Evolutionary conservation across 2,888 invertebrate genomes (phyloP).

Genomic region (Drosophila parthenogenetica): DNA sequence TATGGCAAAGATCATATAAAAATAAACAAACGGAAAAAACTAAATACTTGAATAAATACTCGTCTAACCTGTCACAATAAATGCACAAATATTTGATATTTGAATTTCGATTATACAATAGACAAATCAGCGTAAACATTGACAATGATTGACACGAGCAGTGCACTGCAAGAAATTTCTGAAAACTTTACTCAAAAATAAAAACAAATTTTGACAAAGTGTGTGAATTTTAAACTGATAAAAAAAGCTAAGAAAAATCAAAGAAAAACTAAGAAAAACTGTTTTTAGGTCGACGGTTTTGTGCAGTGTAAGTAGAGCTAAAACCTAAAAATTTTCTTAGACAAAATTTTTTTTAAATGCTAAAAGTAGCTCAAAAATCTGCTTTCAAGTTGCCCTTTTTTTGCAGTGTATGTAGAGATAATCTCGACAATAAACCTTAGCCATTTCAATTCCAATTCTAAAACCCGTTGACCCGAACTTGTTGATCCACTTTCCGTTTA

Average conservation of each 20-base stretch:
- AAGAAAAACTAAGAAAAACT: too few species aligned
- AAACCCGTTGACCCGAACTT: conserved; percentile 63
- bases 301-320: too few species aligned
- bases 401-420: conserved; percentile 29
- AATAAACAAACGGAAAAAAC: conserved; percentile 6
- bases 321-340: too few species aligned
- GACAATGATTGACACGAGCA: conserved; percentile 18
- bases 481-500: conserved; percentile 51
- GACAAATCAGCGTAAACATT: conserved; percentile 44
- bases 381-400: background rate
- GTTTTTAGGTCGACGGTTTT: too few species aligned
- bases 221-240: too few species aligned
- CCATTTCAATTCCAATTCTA: conserved; percentile 39
- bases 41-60: conserved; percentile 42
- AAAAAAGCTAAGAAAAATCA: too few species aligned
- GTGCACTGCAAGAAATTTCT: conserved; percentile 40
- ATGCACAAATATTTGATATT: conserved; percentile 54
- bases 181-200: background rate
- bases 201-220: too few species aligned
- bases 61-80: conserved; percentile 60
- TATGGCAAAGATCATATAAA: conserved; percentile 6
- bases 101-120: conserved; percentile 50
- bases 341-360: too few species aligned
- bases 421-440: conserved; percentile 15
- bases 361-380: too few species aligned